Percentiles rank a stretch among this genome's conserved stretches.
Evolutionary conservation across 2,797 vertebrate species (phyloP).

Genomic region (Etheostoma nigrum): DNA sequence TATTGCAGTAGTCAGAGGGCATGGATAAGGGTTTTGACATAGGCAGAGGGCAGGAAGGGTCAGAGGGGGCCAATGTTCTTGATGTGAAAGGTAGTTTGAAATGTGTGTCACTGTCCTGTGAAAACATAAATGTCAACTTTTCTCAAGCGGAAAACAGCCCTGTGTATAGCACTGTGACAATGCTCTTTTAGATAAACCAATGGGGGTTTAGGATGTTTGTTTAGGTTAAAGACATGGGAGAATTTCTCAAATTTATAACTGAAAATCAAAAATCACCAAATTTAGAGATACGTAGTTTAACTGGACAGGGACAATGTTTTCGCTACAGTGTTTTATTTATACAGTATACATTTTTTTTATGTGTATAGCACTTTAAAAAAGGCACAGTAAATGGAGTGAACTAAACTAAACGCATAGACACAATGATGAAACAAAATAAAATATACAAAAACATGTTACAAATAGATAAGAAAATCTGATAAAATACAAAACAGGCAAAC

Average conservation of each 20-base stretch:
- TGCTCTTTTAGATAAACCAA: not conserved
- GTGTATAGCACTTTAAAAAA: not conserved
- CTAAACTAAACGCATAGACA: not conserved
- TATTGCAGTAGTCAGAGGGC: no score
- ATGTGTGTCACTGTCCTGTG: not conserved
- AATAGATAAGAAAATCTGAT: not conserved
- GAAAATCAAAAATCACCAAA: not conserved
- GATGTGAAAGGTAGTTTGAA: not conserved
- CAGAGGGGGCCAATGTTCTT: no score
- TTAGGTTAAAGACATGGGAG: not conserved
- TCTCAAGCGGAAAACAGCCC: not conserved
- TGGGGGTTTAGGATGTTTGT: not conserved
- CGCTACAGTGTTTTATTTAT: not conserved
- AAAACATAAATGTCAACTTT: slow-evolving; percentile 18
- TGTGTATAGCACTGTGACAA: not conserved
- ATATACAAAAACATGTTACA: not conserved
- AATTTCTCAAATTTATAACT: not conserved
- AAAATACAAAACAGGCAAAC: not conserved
- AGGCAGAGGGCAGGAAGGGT: no score
- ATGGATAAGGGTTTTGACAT: no score
- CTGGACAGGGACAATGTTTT: slow-evolving; percentile 1
- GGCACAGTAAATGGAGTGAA: not conserved
- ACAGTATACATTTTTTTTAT: not conserved
- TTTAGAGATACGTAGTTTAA: no score
- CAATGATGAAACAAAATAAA: not conserved